Conservation (phyloP, 2,113 vertebrate genomes). For the Neodon shergylaensis region DNA sequence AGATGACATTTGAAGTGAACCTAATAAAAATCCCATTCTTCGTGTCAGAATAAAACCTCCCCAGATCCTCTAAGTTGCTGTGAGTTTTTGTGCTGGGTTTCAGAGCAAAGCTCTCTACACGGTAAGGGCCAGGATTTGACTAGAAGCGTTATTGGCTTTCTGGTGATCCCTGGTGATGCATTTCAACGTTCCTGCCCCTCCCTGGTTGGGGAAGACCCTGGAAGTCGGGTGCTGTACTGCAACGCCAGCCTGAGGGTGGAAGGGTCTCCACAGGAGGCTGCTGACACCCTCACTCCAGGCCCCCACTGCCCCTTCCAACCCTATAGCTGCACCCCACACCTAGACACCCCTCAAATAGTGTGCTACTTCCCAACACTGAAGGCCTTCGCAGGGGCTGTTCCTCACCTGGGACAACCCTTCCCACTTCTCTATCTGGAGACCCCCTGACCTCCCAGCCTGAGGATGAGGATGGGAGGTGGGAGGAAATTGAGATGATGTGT, state of each 20-base stretch:
- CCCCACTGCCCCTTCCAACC: neutral
- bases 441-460: neutral
- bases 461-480: neutral
- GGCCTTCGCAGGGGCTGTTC: neutral
- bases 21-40: constrained; percentile 29
- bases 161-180: neutral
- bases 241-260: no score
- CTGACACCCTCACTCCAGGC: accelerated
- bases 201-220: neutral
- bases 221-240: accelerated
- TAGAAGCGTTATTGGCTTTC: accelerated
- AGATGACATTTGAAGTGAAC: neutral
- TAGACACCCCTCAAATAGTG: neutral
- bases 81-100: neutral
- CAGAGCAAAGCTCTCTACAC: neutral
- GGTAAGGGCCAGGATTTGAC: neutral
- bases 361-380: neutral
- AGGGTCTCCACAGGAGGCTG: neutral
- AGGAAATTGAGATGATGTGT: neutral
- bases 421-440: neutral
- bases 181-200: neutral
- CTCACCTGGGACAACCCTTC: neutral
- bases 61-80: neutral
- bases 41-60: neutral
- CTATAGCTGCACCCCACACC: neutral